phyloP scores from a whole-genome alignment of 2,888 invertebrate genomes.

The Nemoura dubitans region DNA sequence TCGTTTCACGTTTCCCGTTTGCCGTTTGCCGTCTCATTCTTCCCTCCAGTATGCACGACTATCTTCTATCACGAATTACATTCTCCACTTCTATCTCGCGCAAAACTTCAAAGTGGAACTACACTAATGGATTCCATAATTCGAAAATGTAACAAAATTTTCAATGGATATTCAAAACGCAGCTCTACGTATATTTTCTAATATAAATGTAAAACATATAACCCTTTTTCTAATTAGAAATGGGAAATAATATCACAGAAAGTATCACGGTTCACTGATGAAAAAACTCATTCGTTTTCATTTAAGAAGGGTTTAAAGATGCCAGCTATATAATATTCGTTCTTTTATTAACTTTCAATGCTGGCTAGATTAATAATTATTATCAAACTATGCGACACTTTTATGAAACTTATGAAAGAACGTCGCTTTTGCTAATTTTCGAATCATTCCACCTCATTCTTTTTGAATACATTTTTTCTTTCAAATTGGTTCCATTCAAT shows the following conservation, averaged over 20 bases:
- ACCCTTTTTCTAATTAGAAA: conserved; percentile 37
- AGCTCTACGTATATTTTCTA: conserved; percentile 32
- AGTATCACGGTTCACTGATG: conserved; percentile 2
- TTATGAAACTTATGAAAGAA: neutral
- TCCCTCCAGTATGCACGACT: conserved; percentile 9
- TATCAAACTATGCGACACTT: neutral
- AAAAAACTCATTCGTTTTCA: conserved; percentile 25
- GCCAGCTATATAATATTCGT: neutral
- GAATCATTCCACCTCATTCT: conserved; percentile 7
- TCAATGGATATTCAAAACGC: conserved; percentile 38
- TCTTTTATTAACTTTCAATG: neutral
- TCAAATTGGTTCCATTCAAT: neutral
- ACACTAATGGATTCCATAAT: conserved; percentile 48
- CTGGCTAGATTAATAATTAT: neutral
- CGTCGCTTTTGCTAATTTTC: neutral
- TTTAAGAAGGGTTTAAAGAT: neutral
- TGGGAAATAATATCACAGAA: conserved; percentile 33
- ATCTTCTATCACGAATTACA: conserved; percentile 35
- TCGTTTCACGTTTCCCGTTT: neutral
- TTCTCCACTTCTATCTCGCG: conserved; percentile 1
- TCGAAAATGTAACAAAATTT: conserved; percentile 43
- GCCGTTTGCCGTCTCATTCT: too few relatives aligned
- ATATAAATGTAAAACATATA: conserved; percentile 41
- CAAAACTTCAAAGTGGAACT: conserved; percentile 46
- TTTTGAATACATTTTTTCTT: conserved; percentile 12